Conservation (phyloP, 2,113 vertebrate species). For the Micromys minutus region DNA sequence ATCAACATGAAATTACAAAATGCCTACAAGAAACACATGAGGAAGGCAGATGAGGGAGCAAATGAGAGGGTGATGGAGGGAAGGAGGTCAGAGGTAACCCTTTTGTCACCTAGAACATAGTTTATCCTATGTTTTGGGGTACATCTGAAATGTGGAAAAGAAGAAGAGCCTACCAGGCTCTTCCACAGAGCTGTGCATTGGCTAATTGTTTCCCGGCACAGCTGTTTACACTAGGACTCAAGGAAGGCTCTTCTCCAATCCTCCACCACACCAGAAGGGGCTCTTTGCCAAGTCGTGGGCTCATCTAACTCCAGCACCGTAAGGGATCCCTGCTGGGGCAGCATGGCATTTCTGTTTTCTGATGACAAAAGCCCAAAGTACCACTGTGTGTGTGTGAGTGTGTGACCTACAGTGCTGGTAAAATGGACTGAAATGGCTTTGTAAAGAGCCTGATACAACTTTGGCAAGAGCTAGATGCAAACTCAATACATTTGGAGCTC, state of each 20-base stretch:
- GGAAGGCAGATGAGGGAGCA: neutral
- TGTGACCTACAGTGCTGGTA: constrained; percentile 20
- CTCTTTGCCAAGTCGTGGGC: neutral
- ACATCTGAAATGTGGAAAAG: neutral
- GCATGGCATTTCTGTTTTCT: constrained; percentile 30
- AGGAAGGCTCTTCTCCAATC: constrained; percentile 8
- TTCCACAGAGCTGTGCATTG: constrained; percentile 11
- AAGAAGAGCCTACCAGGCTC: neutral
- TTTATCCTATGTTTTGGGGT: neutral
- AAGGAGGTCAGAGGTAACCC: neutral
- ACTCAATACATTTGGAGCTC: constrained; percentile 56
- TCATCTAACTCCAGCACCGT: neutral
- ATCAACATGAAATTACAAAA: constrained; percentile 6
- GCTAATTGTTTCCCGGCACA: neutral
- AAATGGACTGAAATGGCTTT: constrained; percentile 62
- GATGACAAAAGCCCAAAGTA: constrained; percentile 51
- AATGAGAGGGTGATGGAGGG: neutral
- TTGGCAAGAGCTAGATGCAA: constrained; percentile 59
- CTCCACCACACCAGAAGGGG: neutral
- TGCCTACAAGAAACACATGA: neutral
- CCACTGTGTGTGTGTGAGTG: constrained; percentile 32
- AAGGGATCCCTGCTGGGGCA: neutral
- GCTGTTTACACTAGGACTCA: constrained; percentile 9
- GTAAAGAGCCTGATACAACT: constrained; percentile 44
- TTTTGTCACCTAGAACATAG: neutral